Conservation (phyloP, 1,140 invertebrate species). For the Ditylenchus dipsaci region DNA sequence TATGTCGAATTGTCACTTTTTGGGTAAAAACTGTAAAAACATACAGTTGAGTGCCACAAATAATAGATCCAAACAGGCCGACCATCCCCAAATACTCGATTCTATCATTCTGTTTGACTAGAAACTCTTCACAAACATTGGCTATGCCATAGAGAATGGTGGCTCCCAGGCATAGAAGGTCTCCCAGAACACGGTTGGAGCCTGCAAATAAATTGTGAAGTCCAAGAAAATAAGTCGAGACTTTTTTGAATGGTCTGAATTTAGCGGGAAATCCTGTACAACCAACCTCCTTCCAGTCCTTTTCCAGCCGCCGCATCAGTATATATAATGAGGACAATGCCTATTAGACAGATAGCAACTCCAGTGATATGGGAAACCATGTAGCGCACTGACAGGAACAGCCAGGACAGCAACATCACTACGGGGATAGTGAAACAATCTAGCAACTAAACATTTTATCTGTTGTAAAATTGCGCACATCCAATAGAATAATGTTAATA, state of each 20-base stretch:
- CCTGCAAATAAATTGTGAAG: conserved; percentile 59
- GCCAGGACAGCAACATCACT: conserved; percentile 71
- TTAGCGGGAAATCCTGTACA: not conserved
- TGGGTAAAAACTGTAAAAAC: conserved; percentile 37
- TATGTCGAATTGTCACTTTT: too few relatives aligned
- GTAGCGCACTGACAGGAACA: conserved; percentile 69
- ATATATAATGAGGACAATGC: conserved; percentile 76
- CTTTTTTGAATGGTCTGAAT: too few relatives aligned
- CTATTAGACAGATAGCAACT: conserved; percentile 74
- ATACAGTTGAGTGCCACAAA: conserved; percentile 75
- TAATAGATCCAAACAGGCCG: conserved; percentile 74
- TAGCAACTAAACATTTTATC: conserved; percentile 71
- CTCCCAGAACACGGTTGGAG: conserved; percentile 74
- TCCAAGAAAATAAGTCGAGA: too few relatives aligned
- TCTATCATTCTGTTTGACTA: conserved; percentile 73
- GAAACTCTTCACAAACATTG: conserved; percentile 77
- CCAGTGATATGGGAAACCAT: conserved; percentile 69
- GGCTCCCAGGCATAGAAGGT: conserved; percentile 76
- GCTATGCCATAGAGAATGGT: conserved; percentile 75
- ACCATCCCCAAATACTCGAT: conserved; percentile 79
- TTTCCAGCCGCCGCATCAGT: conserved; percentile 72
- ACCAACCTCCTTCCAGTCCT: conserved; percentile 50
- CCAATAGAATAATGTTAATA: not conserved
- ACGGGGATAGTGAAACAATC: conserved; percentile 80
- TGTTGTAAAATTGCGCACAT: conserved; percentile 4